Evolutionary conservation across 2,797 vertebrate genomes (phyloP), one percentile per base, ranked within the genome.

Genomic region (Allobates femoralis): DNA sequence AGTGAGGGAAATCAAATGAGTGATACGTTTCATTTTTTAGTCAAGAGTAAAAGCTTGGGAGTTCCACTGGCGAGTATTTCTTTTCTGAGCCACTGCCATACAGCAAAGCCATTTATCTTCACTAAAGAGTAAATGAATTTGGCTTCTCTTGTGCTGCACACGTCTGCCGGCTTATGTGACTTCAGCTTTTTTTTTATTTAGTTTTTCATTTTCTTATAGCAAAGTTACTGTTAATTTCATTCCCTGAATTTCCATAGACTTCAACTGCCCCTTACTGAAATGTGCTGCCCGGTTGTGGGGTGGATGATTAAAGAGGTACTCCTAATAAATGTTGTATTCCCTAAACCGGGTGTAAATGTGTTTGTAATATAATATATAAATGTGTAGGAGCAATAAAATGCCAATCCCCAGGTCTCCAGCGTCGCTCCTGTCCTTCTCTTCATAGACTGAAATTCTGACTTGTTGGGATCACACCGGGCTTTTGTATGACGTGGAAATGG

Each of bases 1-100:
- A 83, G 81, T 73, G 21, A 41, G 32, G 66, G 81, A 83, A 83
- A 83, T 83, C 53, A 74, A 56, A 85, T 78, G 83, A 67, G 26
- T 85, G 75, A 69, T 85, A 66, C 21, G 75, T 69, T 79, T 85
- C 75, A 79, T 85, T 85, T 79, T n/a, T 64, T 78, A 69, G 83
- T 84, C 83, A 26, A 79, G 64, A 26, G 69, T 85, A 79, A 56
- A 66, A 62, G 37, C 46, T 78, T 56, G 58, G 60, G 53, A 85
- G 81, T 55, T 56, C n/a, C 83, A 46, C 30, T 28, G 7, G 53
- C 75, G 37, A 55, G 60, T 69, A 85, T 85, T 85, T 85, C 83
- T 85, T 79, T 74, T 85, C 81, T 28, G 34, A 85, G 83, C 60
- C 30, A 66, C 73, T 21, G 62, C 75, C 50, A 46, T 26, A 77